phyloP scores from a whole-genome alignment of 2,797 vertebrate genomes.

The Hipposideros larvatus region DNA sequence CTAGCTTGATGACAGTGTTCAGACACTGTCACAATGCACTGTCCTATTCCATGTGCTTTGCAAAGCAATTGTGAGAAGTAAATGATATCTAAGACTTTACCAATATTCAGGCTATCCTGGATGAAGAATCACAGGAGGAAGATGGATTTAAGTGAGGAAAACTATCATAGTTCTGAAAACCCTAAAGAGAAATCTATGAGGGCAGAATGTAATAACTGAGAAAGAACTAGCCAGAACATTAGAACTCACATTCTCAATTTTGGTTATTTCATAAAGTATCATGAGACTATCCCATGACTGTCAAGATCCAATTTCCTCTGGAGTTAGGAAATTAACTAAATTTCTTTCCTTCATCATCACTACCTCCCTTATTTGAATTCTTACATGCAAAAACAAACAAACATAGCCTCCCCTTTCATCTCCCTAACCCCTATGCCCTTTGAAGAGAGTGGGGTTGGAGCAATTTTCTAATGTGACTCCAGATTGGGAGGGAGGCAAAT shows the following conservation, averaged over 20 bases:
- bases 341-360: neutral
- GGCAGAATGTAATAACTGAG: neutral
- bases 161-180: neutral
- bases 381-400: neutral
- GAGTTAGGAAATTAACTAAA: neutral
- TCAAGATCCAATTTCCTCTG: neutral
- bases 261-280: neutral
- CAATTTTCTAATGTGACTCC: neutral
- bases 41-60: too few relatives aligned
- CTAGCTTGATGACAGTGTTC: neutral
- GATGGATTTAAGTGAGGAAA: neutral
- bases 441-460: neutral
- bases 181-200: constrained; percentile 23
- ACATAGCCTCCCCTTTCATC: neutral
- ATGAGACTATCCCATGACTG: neutral
- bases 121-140: neutral
- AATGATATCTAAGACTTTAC: neutral
- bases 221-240: neutral
- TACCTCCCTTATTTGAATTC: neutral
- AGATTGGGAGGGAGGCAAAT: neutral
- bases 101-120: neutral
- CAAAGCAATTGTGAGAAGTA: neutral
- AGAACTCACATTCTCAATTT: neutral
- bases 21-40: too few relatives aligned
- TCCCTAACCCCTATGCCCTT: neutral